A percentile compares a stretch with the other conserved stretches of the same genome.
Evolutionary conservation across 2,113 vertebrate species (phyloP).

Genomic region (Heterotis niloticus): DNA sequence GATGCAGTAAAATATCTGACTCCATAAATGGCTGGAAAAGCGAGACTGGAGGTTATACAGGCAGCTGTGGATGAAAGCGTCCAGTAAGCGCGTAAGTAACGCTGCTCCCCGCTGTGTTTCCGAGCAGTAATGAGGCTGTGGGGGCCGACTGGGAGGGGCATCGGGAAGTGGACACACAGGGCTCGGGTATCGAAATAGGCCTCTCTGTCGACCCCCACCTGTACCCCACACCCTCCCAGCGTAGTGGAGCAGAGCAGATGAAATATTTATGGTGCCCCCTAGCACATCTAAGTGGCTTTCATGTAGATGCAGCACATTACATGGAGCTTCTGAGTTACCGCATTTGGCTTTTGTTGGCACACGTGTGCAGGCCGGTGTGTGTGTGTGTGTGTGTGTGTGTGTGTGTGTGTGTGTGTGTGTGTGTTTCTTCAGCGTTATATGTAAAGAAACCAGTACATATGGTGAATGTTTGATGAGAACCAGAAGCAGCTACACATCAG

Average conservation of each 20-base stretch:
- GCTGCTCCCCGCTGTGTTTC: not conserved
- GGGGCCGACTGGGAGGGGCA: not conserved
- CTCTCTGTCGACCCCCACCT: not conserved
- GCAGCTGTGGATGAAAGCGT: not conserved
- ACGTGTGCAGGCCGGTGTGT: not conserved
- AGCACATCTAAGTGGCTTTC: conserved; percentile 21
- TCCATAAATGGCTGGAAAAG: not conserved
- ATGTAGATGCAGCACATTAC: conserved; percentile 13
- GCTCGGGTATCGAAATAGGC: not conserved
- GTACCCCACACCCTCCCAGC: not conserved
- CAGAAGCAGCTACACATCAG: not conserved
- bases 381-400: not conserved
- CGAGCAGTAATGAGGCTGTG: not conserved
- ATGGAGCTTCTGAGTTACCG: not conserved
- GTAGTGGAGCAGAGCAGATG: not conserved
- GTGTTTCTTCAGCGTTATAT: not conserved
- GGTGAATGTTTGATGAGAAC: not conserved
- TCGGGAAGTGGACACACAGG: not conserved
- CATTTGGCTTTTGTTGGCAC: not conserved
- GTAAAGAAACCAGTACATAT: not conserved
- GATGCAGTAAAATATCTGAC: not conserved
- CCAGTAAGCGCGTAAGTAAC: not conserved
- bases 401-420: not conserved
- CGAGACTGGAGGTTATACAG: not conserved
- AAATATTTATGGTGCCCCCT: conserved; percentile 20